Percentiles rank a stretch among this genome's conserved stretches.
Conservation (phyloP, 2,888 invertebrate species). For the Thymelicus acteon region DNA sequence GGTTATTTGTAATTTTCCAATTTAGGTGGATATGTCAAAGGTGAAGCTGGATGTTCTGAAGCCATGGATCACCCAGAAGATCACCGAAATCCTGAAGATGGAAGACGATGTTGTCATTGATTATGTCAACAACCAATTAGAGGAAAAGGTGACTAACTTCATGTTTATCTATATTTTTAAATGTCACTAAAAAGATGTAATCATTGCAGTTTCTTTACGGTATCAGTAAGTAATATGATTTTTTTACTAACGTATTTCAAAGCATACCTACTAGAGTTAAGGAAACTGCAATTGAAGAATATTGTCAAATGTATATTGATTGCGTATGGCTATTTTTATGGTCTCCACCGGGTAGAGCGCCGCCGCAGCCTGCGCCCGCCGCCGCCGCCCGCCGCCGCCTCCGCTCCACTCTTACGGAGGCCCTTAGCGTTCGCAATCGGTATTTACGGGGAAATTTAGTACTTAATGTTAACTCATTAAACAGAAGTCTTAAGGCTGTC, state of each 20-base stretch:
- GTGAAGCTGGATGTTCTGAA: constrained; percentile 98
- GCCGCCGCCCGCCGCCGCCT: constrained; percentile 69
- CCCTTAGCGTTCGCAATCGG: constrained; percentile 83
- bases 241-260: constrained; percentile 4
- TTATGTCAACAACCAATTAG: constrained; percentile 99
- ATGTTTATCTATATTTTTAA: constrained; percentile 46
- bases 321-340: constrained; percentile 85
- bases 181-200: constrained; percentile 71
- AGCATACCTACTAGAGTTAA: constrained; percentile 35
- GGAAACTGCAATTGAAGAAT: constrained; percentile 80
- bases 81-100: constrained; percentile 97
- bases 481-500: constrained; percentile 61
- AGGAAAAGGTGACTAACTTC: constrained; percentile 90
- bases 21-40: constrained; percentile 97
- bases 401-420: constrained; percentile 78
- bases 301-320: constrained; percentile 80
- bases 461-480: constrained; percentile 76
- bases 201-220: constrained; percentile 81
- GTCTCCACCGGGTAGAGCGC: constrained; percentile 82
- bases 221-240: constrained; percentile 27
- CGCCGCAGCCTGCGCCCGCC: constrained; percentile 62
- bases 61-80: constrained; percentile 99
- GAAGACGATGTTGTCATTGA: constrained; percentile 99
- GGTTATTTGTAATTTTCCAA: background rate
- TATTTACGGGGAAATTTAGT: constrained; percentile 84